Percentiles rank a stretch among this genome's conserved stretches.
Evolutionary conservation across 2,797 vertebrate species (phyloP).

Genomic region (Discoglossus pictus): DNA sequence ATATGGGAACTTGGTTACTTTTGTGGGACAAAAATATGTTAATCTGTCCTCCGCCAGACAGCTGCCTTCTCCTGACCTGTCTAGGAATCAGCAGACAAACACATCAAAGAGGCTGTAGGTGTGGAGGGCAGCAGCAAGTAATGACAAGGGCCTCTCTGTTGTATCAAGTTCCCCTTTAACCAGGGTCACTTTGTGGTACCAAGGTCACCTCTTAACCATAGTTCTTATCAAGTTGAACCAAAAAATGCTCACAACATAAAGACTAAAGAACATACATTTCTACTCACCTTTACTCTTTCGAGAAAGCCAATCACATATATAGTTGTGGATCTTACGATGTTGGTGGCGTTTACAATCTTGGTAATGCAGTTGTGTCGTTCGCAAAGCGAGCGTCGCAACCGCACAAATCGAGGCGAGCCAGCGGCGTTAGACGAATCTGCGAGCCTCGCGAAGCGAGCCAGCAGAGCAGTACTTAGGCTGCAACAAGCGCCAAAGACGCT

Average conservation of each 20-base stretch:
- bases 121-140: slow-evolving; percentile 57
- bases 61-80: slow-evolving; percentile 64
- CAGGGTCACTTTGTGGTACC: slow-evolving; percentile 52
- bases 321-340: too few relatives aligned
- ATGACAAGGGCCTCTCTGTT: slow-evolving; percentile 34
- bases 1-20: slow-evolving; percentile 69
- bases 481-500: too few relatives aligned
- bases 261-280: too few relatives aligned
- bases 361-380: too few relatives aligned
- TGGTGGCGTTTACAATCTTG: too few relatives aligned
- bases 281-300: too few relatives aligned
- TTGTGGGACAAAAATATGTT: slow-evolving; percentile 66
- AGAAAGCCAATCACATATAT: too few relatives aligned
- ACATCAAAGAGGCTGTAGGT: slow-evolving; percentile 69
- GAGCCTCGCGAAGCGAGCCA: too few relatives aligned
- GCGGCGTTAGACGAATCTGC: too few relatives aligned
- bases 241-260: slow-evolving; percentile 39
- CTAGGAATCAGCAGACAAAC: slow-evolving; percentile 62
- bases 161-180: slow-evolving; percentile 59
- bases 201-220: slow-evolving; percentile 59
- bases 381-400: too few relatives aligned
- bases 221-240: slow-evolving; percentile 59
- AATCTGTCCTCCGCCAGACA: slow-evolving; percentile 61
- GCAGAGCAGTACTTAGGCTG: too few relatives aligned
- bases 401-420: too few relatives aligned